phyloP scores from a whole-genome alignment of 2,888 invertebrate species.

The Eurytoma adleriae region DNA sequence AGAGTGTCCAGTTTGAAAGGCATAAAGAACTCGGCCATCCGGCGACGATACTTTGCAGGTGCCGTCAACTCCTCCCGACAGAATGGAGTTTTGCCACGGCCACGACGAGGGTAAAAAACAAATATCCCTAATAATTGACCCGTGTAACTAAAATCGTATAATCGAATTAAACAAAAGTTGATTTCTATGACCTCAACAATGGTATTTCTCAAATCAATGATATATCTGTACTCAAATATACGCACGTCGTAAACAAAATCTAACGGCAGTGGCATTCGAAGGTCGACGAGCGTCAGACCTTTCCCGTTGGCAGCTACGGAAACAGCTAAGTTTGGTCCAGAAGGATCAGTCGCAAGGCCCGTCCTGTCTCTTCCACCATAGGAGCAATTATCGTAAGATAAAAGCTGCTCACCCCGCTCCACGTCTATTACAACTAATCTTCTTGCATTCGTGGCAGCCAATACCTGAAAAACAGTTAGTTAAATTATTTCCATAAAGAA shows the following conservation, averaged over 20 bases:
- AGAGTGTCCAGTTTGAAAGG: conserved; percentile 74
- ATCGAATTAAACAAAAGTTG: background rate
- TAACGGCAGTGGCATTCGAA: conserved; percentile 76
- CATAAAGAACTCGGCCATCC: conserved; percentile 75
- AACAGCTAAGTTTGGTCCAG: conserved; percentile 75
- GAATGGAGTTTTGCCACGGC: conserved; percentile 76
- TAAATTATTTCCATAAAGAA: too few relatives aligned
- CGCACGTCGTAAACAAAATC: conserved; percentile 77
- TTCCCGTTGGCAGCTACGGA: conserved; percentile 77
- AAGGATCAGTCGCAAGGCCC: conserved; percentile 76
- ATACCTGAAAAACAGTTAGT: conserved; percentile 73
- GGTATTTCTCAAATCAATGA: background rate
- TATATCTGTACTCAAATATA: conserved; percentile 17
- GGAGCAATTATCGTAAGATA: conserved; percentile 77
- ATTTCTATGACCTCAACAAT: background rate
- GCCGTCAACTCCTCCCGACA: conserved; percentile 75
- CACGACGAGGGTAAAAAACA: conserved; percentile 76
- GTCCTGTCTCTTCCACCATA: conserved; percentile 76
- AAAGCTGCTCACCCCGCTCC: conserved; percentile 75
- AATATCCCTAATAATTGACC: conserved; percentile 75
- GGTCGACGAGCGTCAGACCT: conserved; percentile 76
- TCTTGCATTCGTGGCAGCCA: conserved; percentile 76
- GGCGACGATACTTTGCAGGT: conserved; percentile 75
- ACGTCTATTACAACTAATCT: conserved; percentile 77
- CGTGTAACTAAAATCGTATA: conserved; percentile 71